Percentiles rank a stretch among this genome's conserved stretches.
Conservation (phyloP, 2,797 vertebrate species). For the Taenioides sp. region DNA sequence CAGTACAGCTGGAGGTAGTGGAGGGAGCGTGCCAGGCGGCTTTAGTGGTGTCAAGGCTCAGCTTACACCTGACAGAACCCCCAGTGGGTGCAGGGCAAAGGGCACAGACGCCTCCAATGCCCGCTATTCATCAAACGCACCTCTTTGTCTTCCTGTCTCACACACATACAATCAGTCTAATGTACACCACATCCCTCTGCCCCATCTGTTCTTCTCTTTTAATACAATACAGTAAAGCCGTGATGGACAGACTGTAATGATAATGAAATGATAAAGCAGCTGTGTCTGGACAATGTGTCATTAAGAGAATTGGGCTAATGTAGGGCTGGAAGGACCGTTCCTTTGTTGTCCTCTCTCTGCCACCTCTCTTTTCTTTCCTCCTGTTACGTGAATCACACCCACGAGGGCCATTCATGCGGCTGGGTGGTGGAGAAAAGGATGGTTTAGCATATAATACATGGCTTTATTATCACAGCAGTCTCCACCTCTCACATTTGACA, state of each 20-base stretch:
- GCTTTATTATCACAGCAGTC: constrained; percentile 23
- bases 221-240: constrained; percentile 42
- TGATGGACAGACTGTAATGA: constrained; percentile 57
- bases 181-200: constrained; percentile 32
- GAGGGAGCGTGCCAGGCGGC: constrained; percentile 18
- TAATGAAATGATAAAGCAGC: constrained; percentile 60
- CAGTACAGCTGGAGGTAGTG: constrained; percentile 24
- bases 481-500: constrained; percentile 25
- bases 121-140: constrained; percentile 53
- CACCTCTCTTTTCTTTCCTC: constrained; percentile 22
- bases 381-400: constrained; percentile 37
- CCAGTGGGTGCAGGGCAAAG: constrained; percentile 47
- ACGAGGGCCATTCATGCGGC: constrained; percentile 29
- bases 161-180: constrained; percentile 55
- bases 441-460: constrained; percentile 36
- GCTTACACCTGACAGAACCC: constrained; percentile 40
- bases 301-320: constrained; percentile 36
- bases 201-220: constrained; percentile 52
- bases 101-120: constrained; percentile 25
- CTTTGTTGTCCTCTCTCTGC: constrained; percentile 25
- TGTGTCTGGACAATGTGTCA: constrained; percentile 45
- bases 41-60: constrained; percentile 26
- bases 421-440: constrained; percentile 38
- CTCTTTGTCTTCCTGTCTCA: constrained; percentile 35
- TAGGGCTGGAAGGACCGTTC: constrained; percentile 30